phyloP scores from a whole-genome alignment of 2,888 invertebrate genomes.

The Deilephila porcellus region DNA sequence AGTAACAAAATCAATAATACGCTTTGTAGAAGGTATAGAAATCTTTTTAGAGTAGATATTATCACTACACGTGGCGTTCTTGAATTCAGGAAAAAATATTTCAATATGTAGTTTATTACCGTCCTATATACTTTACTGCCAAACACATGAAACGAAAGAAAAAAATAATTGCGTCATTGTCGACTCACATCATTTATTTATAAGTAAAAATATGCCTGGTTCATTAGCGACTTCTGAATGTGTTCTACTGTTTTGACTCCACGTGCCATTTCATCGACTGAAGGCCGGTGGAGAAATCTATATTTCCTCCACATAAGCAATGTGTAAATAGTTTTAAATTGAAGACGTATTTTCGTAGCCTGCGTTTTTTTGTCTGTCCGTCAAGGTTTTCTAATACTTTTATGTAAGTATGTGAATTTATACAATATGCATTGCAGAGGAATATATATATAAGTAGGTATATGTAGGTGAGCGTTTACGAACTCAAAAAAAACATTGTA shows the following conservation, averaged over 20 bases:
- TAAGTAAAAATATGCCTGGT: neutral
- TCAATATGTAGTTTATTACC: neutral
- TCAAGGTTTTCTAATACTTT: neutral
- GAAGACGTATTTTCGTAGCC: neutral
- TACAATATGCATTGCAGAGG: neutral
- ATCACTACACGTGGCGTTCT: slow-evolving; percentile 8
- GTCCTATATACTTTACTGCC: neutral
- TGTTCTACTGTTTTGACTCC: neutral
- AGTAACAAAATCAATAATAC: neutral
- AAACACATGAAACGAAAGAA: neutral
- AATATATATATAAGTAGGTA: too few relatives aligned
- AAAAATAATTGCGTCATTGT: slow-evolving; percentile 16
- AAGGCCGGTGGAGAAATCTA: neutral
- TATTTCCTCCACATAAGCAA: neutral
- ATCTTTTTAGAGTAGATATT: neutral
- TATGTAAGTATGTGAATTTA: neutral
- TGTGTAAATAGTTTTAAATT: neutral
- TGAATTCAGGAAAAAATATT: neutral
- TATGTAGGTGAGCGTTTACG: too few relatives aligned
- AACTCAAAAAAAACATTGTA: neutral
- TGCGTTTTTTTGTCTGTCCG: neutral
- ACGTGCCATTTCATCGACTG: slow-evolving; percentile 11
- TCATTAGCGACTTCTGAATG: neutral
- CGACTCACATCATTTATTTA: neutral
- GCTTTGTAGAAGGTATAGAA: neutral